Percentiles rank a stretch among this genome's conserved stretches.
These are phyloP conservation scores for Neotoxoptera formosana DNA, from an alignment of 1,140 invertebrate genomes.

Conservation along the genomic window DNA sequence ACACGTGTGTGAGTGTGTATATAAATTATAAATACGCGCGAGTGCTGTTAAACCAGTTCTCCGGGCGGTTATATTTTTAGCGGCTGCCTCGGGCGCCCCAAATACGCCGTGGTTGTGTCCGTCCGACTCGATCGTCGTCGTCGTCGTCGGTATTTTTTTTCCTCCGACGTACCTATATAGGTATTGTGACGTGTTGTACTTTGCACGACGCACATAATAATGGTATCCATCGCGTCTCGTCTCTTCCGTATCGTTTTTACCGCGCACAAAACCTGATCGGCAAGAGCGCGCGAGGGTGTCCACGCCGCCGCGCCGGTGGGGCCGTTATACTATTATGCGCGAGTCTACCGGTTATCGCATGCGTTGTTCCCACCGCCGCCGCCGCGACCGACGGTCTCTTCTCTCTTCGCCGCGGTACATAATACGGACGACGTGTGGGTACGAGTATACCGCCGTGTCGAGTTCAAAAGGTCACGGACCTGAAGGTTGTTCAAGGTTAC, in stretches of 20 bases:
- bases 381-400: neutral
- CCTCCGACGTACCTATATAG: neutral
- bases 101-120: neutral
- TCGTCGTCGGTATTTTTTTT: neutral
- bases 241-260: slow-evolving; percentile 9
- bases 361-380: no score
- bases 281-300: neutral
- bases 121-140: neutral
- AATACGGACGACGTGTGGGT: neutral
- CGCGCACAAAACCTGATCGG: slow-evolving; percentile 8
- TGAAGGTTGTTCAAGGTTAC: slow-evolving; percentile 53
- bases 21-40: neutral
- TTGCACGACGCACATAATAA: no score
- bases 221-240: neutral
- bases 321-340: slow-evolving; percentile 25
- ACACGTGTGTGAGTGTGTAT: neutral
- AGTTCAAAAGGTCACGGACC: slow-evolving; percentile 56
- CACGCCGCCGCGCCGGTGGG: neutral
- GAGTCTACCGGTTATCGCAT: slow-evolving; percentile 2
- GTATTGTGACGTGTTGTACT: no score
- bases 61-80: slow-evolving; percentile 34
- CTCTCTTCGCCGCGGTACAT: no score
- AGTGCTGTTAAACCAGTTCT: slow-evolving; percentile 44
- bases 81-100: neutral
- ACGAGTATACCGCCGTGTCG: neutral